phyloP scores from a whole-genome alignment of 2,888 invertebrate species.

The Pterostichus madidus region DNA sequence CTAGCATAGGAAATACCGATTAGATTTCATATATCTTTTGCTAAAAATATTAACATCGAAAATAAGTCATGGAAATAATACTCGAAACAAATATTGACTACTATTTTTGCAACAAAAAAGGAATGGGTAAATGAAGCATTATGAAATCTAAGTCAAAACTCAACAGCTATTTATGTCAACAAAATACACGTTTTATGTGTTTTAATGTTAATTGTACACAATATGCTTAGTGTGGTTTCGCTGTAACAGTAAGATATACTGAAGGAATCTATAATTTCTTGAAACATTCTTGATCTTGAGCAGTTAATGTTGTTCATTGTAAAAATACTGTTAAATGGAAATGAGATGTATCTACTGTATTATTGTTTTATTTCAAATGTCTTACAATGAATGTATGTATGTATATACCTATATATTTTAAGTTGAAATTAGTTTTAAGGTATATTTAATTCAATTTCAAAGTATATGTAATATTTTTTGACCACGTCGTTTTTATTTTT shows the following conservation, averaged over 20 bases:
- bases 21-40: slow-evolving; percentile 43
- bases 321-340: slow-evolving; percentile 38
- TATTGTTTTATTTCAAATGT: slow-evolving; percentile 47
- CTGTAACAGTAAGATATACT: slow-evolving; percentile 22
- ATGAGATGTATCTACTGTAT: slow-evolving; percentile 34
- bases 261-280: not conserved
- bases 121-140: not conserved
- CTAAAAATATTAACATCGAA: slow-evolving; percentile 31
- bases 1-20: slow-evolving; percentile 11
- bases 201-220: slow-evolving; percentile 46
- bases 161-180: not conserved
- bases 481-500: not conserved
- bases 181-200: slow-evolving; percentile 34
- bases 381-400: slow-evolving; percentile 38
- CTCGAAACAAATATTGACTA: too few relatives aligned
- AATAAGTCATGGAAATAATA: not conserved
- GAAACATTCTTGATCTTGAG: slow-evolving; percentile 19
- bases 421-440: not conserved
- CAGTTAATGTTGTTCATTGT: slow-evolving; percentile 39
- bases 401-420: slow-evolving; percentile 9
- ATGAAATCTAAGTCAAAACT: too few relatives aligned
- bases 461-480: not conserved
- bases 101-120: slow-evolving; percentile 21
- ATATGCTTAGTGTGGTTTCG: slow-evolving; percentile 52
- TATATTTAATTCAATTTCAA: not conserved